Evolutionary conservation across 2,113 vertebrate species (phyloP).

Genomic region (Scortum barcoo): DNA sequence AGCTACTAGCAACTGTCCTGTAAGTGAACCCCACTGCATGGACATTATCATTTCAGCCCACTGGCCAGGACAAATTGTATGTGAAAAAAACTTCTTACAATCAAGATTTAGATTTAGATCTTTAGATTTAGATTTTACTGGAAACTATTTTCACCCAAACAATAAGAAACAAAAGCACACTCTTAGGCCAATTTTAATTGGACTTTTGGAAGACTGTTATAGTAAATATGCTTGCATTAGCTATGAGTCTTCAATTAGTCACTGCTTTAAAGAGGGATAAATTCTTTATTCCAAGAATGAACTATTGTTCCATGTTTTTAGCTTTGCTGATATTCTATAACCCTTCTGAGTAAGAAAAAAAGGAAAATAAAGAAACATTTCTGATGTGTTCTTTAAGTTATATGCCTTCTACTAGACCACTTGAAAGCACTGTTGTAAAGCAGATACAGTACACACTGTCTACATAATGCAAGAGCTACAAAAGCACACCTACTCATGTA

Average conservation of each 20-base stretch:
- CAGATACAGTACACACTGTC: too few species aligned
- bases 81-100: background rate
- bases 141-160: constrained; percentile 11
- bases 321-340: background rate
- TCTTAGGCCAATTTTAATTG: constrained; percentile 25
- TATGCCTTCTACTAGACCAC: too few species aligned
- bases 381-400: too few species aligned
- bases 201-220: constrained; percentile 17
- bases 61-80: background rate
- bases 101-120: too few species aligned
- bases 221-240: constrained; percentile 9
- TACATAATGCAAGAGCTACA: too few species aligned
- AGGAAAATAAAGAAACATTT: background rate
- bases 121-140: background rate
- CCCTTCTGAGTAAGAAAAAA: background rate
- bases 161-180: background rate
- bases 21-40: constrained; percentile 36
- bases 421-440: too few species aligned
- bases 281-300: background rate
- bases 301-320: background rate
- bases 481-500: too few species aligned
- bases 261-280: background rate
- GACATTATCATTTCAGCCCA: constrained; percentile 19
- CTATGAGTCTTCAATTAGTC: background rate
- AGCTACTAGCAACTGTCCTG: constrained; percentile 39